phyloP scores from a whole-genome alignment of 2,797 vertebrate species.

The Sylvia borin region DNA sequence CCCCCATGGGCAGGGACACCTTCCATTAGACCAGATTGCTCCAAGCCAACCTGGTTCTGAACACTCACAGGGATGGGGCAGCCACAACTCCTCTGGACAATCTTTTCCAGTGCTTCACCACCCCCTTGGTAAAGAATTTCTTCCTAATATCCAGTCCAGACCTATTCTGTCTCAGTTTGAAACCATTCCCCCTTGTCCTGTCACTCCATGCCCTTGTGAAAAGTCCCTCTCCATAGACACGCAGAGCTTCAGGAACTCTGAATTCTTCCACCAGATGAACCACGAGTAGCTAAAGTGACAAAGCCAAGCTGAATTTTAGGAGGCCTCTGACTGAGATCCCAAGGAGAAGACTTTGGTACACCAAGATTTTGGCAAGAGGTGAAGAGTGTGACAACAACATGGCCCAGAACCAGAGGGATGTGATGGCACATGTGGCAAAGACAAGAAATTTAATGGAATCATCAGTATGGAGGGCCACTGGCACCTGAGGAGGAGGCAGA shows the following conservation, averaged over 20 bases:
- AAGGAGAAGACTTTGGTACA: not conserved
- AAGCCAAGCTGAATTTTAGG: not conserved
- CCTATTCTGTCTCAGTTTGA: not conserved
- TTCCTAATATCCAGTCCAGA: not conserved
- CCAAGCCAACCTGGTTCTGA: not conserved
- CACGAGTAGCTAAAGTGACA: not conserved
- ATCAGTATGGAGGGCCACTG: not conserved
- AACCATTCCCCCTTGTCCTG: not conserved
- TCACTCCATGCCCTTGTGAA: not conserved
- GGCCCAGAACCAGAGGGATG: rapidly evolving
- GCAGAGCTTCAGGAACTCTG: not conserved
- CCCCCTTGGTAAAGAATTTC: not conserved
- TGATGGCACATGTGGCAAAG: not conserved
- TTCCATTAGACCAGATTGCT: not conserved
- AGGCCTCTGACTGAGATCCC: not conserved
- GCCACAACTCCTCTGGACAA: not conserved
- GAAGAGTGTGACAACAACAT: not conserved
- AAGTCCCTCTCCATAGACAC: not conserved
- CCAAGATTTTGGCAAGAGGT: not conserved
- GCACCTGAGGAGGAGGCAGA: not conserved
- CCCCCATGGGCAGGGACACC: not conserved
- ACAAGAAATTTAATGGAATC: not conserved
- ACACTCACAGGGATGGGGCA: not conserved
- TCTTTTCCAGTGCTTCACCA: not conserved
- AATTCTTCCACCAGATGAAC: not conserved